Evolutionary conservation across 2,797 vertebrate species (phyloP), one percentile per base, ranked within the genome.

Genomic region (Microctenopoma steveboyesi): DNA sequence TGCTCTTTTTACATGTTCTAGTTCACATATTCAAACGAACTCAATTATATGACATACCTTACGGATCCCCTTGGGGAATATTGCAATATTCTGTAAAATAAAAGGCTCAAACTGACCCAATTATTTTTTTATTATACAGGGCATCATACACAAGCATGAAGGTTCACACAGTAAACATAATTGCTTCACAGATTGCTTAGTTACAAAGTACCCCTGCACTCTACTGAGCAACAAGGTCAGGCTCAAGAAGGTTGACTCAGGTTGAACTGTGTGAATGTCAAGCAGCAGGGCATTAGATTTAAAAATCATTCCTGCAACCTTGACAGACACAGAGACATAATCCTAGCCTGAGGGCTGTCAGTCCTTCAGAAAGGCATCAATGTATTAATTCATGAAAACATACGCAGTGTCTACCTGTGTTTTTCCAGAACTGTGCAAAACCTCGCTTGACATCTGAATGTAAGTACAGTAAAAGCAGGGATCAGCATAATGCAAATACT

Each of bases 401-500:
- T 53, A 52, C 11, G 4, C 49, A 63, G 51, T 79, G 54, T 74
- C 64, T 74, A 49, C 40, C 7, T 39, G 16, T 42, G 65, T 69
- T 81, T 78, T 64, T 12, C 69, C 62, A 57, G 62, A 7, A 7
- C 53, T 11, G 35, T 39, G 61, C 33, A 75, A 86, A 79, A 50
- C 15, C 47, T 72, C 65, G 18, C 67, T 79, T 76, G 75, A 79
- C 70, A 78, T 82, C 57, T 54, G 58, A 64, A 82, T 74, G 25
- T 48, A 50, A 76, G 63, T 74, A 68, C 59, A 60, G 27, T 64
- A 50, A 73, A 77, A 64, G 63, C 40, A 55, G 28, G 69, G 48
- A 83, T 82, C 74, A 73, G 55, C 51, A 76, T 69, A 82, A 90
- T 74, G 72, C 66, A 79, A 84, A 90, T 78, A 84, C 80, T 85